Percentiles rank a stretch among this genome's conserved stretches.
These are phyloP conservation scores for Achlya flavicornis DNA, from an alignment of 2,888 invertebrate species.

Conservation along the genomic window DNA sequence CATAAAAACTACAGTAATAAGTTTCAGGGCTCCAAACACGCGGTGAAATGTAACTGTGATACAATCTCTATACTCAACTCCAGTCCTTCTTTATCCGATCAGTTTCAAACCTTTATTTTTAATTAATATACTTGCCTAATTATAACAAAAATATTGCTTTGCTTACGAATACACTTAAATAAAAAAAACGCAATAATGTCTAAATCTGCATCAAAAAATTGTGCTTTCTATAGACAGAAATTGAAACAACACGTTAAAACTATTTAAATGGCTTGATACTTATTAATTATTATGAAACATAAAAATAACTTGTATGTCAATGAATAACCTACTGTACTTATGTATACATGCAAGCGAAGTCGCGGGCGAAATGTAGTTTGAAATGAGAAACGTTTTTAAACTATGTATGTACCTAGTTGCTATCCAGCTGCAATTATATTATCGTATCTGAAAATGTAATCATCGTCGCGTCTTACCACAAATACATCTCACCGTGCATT, in stretches of 20 bases:
- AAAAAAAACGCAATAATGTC: neutral
- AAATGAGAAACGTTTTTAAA: neutral
- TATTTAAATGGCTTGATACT: neutral
- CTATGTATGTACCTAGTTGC: constrained; percentile 3
- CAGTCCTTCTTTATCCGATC: neutral
- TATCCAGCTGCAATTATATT: neutral
- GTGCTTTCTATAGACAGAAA: neutral
- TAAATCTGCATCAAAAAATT: neutral
- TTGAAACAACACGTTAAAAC: neutral
- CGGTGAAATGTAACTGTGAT: neutral
- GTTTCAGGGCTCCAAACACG: constrained; percentile 15
- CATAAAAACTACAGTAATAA: constrained; percentile 40
- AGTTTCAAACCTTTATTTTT: neutral
- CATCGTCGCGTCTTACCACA: neutral
- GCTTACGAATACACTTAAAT: constrained; percentile 3
- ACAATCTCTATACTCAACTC: neutral
- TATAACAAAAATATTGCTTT: constrained; percentile 5
- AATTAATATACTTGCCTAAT: neutral
- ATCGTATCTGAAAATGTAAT: constrained; percentile 3
- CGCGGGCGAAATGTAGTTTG: neutral
- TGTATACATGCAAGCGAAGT: neutral
- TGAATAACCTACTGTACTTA: neutral
- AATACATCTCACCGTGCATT: constrained; percentile 11
- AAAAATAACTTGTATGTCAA: neutral
- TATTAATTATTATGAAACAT: neutral